Evolutionary conservation across 2,113 vertebrate genomes (phyloP), one percentile per base, ranked within the genome.

Genomic region (Orthochromis malagaraziensis): DNA sequence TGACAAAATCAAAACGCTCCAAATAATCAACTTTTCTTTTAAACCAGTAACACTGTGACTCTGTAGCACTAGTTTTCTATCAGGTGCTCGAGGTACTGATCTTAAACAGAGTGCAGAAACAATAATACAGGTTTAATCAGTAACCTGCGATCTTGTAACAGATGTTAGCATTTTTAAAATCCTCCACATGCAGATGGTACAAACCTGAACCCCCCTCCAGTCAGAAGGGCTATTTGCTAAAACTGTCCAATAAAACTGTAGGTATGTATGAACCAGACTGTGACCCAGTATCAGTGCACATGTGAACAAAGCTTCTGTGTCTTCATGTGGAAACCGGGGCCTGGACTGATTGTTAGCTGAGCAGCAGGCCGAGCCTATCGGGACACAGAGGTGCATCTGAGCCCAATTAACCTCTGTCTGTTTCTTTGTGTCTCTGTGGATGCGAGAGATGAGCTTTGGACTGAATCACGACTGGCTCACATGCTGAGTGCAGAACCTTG

Each of bases 341-440:
- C 81, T 53, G 81, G 57, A 29, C 77, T 73, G 73, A 79, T 60
- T 63, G 24, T 83, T 60, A 79, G 55, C 65, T 77, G 55, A 89
- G 87, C 26, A n/a, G 80, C 79, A 82, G 85, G 81, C 47, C 11
- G 29, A 84, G 58, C 19, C 91, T 70, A 10, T 14, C 2, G 80
- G 88, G 87, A 92, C 75, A 9, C 13, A 3, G 31, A 82, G 88
- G 79, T 65, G 57, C 70, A 79, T 86, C 91, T 83, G 83, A 88
- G 88, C 82, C 90, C 87, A 91, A 93, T 93, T 91, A 94, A 91
- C 92, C 88, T 92, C 84, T 90, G 88, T 91, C 87, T 81, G 21
- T 91, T 73, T 91, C 87, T 49, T 12, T 33, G 75, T 26, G 79
- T 89, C 90, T 91, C 87, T 3, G 65, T 51, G 84, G 91, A 87